Evolutionary conservation across 2,888 invertebrate genomes (phyloP).

Genomic region (Ypsolopha scabrella): DNA sequence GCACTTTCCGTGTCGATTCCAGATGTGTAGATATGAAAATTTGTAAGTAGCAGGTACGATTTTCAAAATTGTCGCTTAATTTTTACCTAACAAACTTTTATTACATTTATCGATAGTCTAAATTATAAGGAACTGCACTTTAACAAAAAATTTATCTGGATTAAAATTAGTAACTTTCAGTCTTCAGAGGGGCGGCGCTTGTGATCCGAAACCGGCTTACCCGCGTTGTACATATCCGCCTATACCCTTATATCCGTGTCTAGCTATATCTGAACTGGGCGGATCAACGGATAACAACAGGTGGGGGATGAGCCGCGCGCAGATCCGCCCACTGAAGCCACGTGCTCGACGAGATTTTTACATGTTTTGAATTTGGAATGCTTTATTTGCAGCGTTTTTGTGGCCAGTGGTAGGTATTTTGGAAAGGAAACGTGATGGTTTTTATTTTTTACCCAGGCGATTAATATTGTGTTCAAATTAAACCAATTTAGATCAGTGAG

Average conservation of each 20-base stretch:
- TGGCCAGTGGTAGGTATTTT: not conserved
- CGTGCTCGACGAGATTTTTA: too few species aligned
- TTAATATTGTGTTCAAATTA: too few species aligned
- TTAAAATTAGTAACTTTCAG: not conserved
- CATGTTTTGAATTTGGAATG: too few species aligned
- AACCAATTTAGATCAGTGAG: too few species aligned
- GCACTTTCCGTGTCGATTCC: too few species aligned
- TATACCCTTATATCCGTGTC: conserved; percentile 42
- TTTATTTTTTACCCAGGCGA: not conserved
- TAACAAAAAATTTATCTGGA: too few species aligned
- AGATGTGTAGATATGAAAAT: too few species aligned
- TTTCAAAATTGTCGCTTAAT: too few species aligned
- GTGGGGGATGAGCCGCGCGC: conserved; percentile 63
- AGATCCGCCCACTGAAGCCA: conserved; percentile 55
- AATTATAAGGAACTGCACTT: too few species aligned
- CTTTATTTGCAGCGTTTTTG: not conserved
- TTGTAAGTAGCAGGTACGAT: too few species aligned
- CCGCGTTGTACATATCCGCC: conserved; percentile 19
- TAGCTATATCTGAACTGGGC: conserved; percentile 27
- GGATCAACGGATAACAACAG: conserved; percentile 68
- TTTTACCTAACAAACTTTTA: too few species aligned
- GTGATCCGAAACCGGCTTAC: not conserved
- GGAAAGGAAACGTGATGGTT: not conserved
- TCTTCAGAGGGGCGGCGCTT: conserved; percentile 1
- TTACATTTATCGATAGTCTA: too few species aligned